phyloP scores from a whole-genome alignment of 1,140 invertebrate genomes.

The Zaprionus camerounensis region DNA sequence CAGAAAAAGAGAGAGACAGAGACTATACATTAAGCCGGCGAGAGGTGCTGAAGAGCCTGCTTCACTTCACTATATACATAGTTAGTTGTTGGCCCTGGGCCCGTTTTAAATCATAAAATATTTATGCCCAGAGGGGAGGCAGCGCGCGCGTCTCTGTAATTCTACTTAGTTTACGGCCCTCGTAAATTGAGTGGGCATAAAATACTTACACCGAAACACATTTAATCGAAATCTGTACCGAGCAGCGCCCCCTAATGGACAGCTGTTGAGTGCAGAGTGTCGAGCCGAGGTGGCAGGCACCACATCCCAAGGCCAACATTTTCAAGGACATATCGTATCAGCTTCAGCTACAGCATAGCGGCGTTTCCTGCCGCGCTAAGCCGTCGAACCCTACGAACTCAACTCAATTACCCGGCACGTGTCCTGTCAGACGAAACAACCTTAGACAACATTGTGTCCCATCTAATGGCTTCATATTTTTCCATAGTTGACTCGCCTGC shows the following conservation, averaged over 20 bases:
- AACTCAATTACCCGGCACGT: slow-evolving; percentile 51
- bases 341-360: background rate
- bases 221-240: slow-evolving; percentile 49
- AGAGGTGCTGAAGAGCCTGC: background rate
- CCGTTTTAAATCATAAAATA: slow-evolving; percentile 65
- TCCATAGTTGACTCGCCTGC: slow-evolving; percentile 29
- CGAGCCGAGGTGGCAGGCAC: background rate
- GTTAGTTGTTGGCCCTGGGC: slow-evolving; percentile 29
- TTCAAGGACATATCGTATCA: slow-evolving; percentile 6
- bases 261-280: slow-evolving; percentile 16
- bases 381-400: slow-evolving; percentile 35
- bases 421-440: slow-evolving; percentile 39
- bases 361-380: background rate
- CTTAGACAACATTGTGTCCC: slow-evolving; percentile 44
- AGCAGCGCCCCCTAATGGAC: slow-evolving; percentile 41
- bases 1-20: background rate
- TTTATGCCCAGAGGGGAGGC: slow-evolving; percentile 38
- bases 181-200: slow-evolving; percentile 63
- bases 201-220: slow-evolving; percentile 56
- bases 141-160: slow-evolving; percentile 33
- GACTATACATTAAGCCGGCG: slow-evolving; percentile 21
- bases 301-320: slow-evolving; percentile 14
- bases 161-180: slow-evolving; percentile 57
- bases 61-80: slow-evolving; percentile 11
- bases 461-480: slow-evolving; percentile 61